Evolutionary conservation across 2,113 vertebrate genomes (phyloP).

Genomic region (Antechinus flavipes): DNA sequence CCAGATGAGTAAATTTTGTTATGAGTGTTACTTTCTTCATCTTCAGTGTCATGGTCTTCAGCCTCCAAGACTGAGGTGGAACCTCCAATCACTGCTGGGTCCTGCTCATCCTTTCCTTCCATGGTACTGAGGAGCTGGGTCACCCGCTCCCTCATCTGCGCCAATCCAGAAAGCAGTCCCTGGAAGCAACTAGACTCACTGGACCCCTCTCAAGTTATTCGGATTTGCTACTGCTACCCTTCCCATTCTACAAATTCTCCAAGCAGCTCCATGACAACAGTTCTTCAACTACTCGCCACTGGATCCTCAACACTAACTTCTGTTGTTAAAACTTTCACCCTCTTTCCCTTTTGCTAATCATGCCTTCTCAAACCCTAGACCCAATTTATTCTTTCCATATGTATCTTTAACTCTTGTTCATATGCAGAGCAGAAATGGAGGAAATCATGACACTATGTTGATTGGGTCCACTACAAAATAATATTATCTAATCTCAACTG

Average conservation of each 20-base stretch:
- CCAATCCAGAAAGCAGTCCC: slow-evolving; percentile 70
- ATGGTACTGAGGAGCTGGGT: slow-evolving; percentile 73
- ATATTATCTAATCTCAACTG: no score
- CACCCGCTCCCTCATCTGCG: slow-evolving; percentile 79
- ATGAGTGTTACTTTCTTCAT: slow-evolving; percentile 76
- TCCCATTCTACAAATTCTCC: slow-evolving; percentile 72
- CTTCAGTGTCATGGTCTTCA: slow-evolving; percentile 74
- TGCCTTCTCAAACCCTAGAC: no score
- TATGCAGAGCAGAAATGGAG: no score
- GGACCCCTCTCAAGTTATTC: slow-evolving; percentile 65
- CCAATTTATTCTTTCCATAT: no score
- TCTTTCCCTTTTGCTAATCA: no score
- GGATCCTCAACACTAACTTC: no score
- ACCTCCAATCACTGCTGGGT: background rate
- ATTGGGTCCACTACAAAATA: no score
- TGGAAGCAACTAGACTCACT: slow-evolving; percentile 61
- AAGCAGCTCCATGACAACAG: slow-evolving; percentile 76
- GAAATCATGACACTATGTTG: no score
- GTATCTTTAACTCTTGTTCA: no score
- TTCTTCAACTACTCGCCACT: background rate
- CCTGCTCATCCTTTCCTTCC: slow-evolving; percentile 67
- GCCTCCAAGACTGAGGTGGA: slow-evolving; percentile 50
- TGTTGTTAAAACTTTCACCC: no score
- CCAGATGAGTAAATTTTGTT: slow-evolving; percentile 59
- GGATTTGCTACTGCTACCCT: slow-evolving; percentile 67